phyloP scores from a whole-genome alignment of 1,140 invertebrate genomes.

The Eumaeus atala region DNA sequence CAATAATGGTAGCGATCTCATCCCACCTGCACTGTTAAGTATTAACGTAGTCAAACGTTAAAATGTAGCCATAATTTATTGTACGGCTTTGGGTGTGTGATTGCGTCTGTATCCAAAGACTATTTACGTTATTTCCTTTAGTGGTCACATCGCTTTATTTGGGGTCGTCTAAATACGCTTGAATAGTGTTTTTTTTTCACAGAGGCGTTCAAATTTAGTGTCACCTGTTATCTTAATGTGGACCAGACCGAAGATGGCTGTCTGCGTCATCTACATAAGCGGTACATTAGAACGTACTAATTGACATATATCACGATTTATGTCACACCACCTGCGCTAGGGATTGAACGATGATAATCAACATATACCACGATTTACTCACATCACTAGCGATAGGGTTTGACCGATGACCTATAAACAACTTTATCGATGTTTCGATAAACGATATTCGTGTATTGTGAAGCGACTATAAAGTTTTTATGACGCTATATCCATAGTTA shows the following conservation, averaged over 20 bases:
- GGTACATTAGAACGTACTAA: too few relatives aligned
- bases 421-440: slow-evolving; percentile 5
- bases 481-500: background rate
- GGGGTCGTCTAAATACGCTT: background rate
- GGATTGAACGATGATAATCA: background rate
- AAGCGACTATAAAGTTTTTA: slow-evolving; percentile 8
- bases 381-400: background rate
- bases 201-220: background rate
- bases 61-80: too few relatives aligned
- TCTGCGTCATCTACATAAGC: too few relatives aligned
- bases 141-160: slow-evolving; percentile 1
- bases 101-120: background rate
- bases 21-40: too few relatives aligned
- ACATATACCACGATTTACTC: background rate
- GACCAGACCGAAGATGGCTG: background rate
- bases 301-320: slow-evolving; percentile 3
- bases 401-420: slow-evolving; percentile 5
- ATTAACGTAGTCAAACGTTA: too few relatives aligned
- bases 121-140: background rate
- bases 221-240: slow-evolving; percentile 1
- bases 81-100: too few relatives aligned
- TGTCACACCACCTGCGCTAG: background rate
- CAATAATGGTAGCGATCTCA: too few relatives aligned
- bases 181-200: background rate
- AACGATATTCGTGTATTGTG: slow-evolving; percentile 7